Evolutionary conservation across 2,888 invertebrate species (phyloP).

Genomic region (Caenorhabditis panamensis): DNA sequence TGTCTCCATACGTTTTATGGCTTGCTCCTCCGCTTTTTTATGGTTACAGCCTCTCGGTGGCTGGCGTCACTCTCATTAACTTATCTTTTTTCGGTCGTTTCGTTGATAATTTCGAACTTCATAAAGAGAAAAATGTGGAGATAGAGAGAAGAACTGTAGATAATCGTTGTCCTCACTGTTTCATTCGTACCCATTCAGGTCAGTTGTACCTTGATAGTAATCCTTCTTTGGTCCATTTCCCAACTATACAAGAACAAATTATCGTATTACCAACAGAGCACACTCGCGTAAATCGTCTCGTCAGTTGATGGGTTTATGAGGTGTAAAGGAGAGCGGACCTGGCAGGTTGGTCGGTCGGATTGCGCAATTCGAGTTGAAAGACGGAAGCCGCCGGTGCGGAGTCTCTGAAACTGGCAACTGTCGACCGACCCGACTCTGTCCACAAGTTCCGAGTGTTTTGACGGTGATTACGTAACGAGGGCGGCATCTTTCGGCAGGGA

Average conservation of each 20-base stretch:
- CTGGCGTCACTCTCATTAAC: constrained; percentile 57
- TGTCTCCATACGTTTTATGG: constrained; percentile 29
- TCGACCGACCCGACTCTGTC: constrained; percentile 1
- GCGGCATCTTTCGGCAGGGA: not conserved
- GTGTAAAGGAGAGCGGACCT: constrained; percentile 52
- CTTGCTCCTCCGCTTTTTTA: constrained; percentile 31
- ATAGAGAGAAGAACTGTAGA: not conserved
- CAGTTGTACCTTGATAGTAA: not conserved
- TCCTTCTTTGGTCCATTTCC: not conserved
- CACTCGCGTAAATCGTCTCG: constrained; percentile 37
- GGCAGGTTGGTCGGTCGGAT: constrained; percentile 51
- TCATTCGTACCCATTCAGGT: not conserved
- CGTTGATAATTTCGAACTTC: constrained; percentile 44
- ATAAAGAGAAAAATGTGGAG: not conserved
- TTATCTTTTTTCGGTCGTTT: constrained; percentile 27
- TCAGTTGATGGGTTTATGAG: constrained; percentile 54
- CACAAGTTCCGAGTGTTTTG: constrained; percentile 17
- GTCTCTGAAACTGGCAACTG: constrained; percentile 45
- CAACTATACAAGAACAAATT: constrained; percentile 29
- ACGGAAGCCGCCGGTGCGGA: constrained; percentile 7
- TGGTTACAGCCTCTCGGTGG: constrained; percentile 14
- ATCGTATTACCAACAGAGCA: constrained; percentile 56
- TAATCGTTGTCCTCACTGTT: not conserved
- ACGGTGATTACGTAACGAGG: constrained; percentile 7
- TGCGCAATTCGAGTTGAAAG: constrained; percentile 45